phyloP scores from a whole-genome alignment of 2,113 vertebrate species.

The Strix uralensis region DNA sequence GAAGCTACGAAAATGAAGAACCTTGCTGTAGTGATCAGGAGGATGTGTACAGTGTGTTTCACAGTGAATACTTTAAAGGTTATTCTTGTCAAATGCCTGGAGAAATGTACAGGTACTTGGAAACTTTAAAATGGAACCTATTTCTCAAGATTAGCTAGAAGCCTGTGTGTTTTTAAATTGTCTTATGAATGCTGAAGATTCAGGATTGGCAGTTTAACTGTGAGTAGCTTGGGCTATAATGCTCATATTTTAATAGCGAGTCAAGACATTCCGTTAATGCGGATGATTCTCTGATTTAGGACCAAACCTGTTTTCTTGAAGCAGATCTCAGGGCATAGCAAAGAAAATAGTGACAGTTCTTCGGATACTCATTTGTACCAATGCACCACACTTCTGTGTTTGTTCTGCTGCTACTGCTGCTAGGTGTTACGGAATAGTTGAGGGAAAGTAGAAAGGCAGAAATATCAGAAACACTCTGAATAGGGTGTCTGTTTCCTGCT shows the following conservation, averaged over 20 bases:
- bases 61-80: not conserved
- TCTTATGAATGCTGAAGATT: not conserved
- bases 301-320: not conserved
- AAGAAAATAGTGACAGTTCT: not conserved
- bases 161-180: not conserved
- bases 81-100: not conserved
- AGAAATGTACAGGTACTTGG: not conserved
- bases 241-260: not conserved
- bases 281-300: not conserved
- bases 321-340: not conserved
- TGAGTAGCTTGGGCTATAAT: not conserved
- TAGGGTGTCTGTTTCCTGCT: not conserved
- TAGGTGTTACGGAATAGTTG: not conserved
- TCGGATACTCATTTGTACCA: not conserved
- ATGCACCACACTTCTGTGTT: rapidly evolving
- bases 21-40: not conserved
- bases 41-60: not conserved
- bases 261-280: not conserved
- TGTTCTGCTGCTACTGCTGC: not conserved
- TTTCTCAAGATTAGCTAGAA: not conserved
- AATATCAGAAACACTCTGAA: not conserved
- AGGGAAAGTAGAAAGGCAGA: not conserved
- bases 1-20: not conserved
- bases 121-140: not conserved
- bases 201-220: not conserved